Evolutionary conservation across 2,888 invertebrate genomes (phyloP).

Genomic region (Poecilobothrus nobilitatus): DNA sequence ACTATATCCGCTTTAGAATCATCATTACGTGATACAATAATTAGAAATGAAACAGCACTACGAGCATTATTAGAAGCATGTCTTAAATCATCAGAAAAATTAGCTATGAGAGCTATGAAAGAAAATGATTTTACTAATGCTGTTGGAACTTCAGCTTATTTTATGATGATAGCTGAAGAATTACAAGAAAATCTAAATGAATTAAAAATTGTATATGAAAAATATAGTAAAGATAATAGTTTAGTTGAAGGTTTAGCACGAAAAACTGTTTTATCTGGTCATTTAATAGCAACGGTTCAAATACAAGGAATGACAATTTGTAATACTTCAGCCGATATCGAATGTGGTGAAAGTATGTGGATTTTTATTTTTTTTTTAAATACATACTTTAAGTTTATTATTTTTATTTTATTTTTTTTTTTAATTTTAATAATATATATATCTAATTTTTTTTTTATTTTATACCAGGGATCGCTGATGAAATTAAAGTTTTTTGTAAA

Average conservation of each 20-base stretch:
- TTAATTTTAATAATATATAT: not conserved
- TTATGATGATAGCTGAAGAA: conserved; percentile 30
- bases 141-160: conserved; percentile 27
- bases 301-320: conserved; percentile 69
- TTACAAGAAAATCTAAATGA: conserved; percentile 27
- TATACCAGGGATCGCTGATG: conserved; percentile 50
- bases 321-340: conserved; percentile 63
- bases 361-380: not conserved
- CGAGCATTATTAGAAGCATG: conserved; percentile 28
- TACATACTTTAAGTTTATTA: not conserved
- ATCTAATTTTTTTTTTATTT: conserved; percentile 2
- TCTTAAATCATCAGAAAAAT: conserved; percentile 28
- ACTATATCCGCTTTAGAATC: conserved; percentile 31
- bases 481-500: conserved; percentile 53
- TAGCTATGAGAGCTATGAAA: conserved; percentile 26
- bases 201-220: conserved; percentile 26
- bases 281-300: conserved; percentile 53
- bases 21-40: conserved; percentile 31
- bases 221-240: conserved; percentile 36
- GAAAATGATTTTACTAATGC: conserved; percentile 29
- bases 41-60: conserved; percentile 32
- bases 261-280: conserved; percentile 33
- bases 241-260: conserved; percentile 29
- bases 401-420: not conserved
- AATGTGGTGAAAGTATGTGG: conserved; percentile 54